Evolutionary conservation across 2,888 invertebrate species (phyloP).

Genomic region (Deladenus siricidicola): DNA sequence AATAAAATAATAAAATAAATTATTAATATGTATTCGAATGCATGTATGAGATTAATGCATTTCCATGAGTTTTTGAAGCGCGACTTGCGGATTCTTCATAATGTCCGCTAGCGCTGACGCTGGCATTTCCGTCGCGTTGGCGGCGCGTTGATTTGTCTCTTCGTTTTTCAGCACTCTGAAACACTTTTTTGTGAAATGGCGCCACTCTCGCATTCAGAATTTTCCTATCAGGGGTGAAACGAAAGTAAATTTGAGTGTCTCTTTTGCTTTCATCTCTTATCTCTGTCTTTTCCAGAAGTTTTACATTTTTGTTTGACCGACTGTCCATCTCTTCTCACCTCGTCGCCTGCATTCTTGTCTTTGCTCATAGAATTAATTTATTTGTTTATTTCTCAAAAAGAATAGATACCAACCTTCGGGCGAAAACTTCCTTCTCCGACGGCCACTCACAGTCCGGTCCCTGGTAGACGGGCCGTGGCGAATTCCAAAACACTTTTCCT

Average conservation of each 20-base stretch:
- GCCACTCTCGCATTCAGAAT: not conserved
- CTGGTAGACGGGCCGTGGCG: slow-evolving; percentile 53
- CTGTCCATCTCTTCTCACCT: too few relatives aligned
- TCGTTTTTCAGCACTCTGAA: slow-evolving; percentile 51
- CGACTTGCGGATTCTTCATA: slow-evolving; percentile 47
- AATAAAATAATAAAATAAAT: too few relatives aligned
- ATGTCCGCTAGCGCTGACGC: slow-evolving; percentile 44
- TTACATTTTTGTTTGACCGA: slow-evolving; percentile 1
- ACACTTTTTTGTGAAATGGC: not conserved
- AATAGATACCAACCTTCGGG: too few relatives aligned
- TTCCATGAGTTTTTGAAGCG: slow-evolving; percentile 47
- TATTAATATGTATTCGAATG: too few relatives aligned
- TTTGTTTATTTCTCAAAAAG: too few relatives aligned
- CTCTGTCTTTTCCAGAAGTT: not conserved
- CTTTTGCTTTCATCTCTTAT: too few relatives aligned
- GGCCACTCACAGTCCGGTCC: slow-evolving; percentile 54
- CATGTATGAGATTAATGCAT: slow-evolving; percentile 25
- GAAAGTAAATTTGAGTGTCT: too few relatives aligned
- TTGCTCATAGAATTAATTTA: too few relatives aligned
- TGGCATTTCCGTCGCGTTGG: slow-evolving; percentile 29
- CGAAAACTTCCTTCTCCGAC: slow-evolving; percentile 53
- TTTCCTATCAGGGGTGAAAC: too few relatives aligned
- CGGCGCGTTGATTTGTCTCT: slow-evolving; percentile 36
- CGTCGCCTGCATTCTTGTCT: too few relatives aligned
- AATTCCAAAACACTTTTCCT: slow-evolving; percentile 54